Evolutionary conservation across 2,113 vertebrate species (phyloP), one percentile per base, ranked within the genome.

Genomic region (Eudyptes chrysolophus): DNA sequence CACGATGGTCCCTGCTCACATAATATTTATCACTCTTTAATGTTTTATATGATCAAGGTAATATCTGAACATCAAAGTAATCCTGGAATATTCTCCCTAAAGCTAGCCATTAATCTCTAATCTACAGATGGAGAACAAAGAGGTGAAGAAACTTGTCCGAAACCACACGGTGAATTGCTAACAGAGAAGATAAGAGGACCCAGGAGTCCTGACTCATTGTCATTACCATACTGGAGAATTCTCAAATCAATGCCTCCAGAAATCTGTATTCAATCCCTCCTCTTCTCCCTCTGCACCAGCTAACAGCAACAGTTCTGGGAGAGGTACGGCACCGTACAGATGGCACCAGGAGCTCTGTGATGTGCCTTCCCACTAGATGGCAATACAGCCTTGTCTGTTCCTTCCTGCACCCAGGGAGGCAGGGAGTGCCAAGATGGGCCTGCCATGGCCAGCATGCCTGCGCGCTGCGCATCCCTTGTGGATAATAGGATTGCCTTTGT

Each of bases 291-390:
- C 49, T 5, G 29, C 94, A 91, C 20, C 64, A 82, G 75, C 80
- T 46, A 55, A 44, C 22, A 26, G 83, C 3, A 29, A 72, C 65
- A 80, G 77, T 2, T 90, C 91, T 85, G 94, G 89, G 61, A 88
- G 72, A 81, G 83, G 58, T 12, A 44, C 26, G 17, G 82, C 68
- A 9, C 10, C 0, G 13, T 30, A 38, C 88, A 91, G 91, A 93
- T 85, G 92, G 89, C 78, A 66, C 14, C 16, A 3, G 52, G 36
- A 72, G 70, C 60, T 78, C 29, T 2, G 1, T 8, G 49, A 91
- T 5, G 15, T 84, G 70, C 93, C 90, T 82, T 92, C 91, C 95
- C 97, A 64, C 95, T 96, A 97, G 96, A 97, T 97, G 97, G 96
- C 93, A 93, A 96, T 36, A 27, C 92, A 85, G 92, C 81, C 58